These are phyloP conservation scores for Malurus elegans DNA, from an alignment of 2,113 vertebrate genomes.

Conservation along the genomic window DNA sequence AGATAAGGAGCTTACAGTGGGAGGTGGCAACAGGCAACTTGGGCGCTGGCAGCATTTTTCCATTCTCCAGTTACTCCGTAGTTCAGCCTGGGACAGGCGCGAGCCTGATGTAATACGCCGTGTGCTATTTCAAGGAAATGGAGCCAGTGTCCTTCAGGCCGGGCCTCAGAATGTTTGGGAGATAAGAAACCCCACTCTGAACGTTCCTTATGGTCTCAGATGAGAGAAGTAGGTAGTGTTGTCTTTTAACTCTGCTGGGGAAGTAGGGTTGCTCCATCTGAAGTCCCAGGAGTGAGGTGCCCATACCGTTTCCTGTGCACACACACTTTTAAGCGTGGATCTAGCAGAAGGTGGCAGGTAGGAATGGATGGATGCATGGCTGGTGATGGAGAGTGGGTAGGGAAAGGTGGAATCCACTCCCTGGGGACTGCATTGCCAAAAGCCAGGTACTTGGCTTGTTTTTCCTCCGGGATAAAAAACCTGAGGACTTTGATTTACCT, in stretches of 20 bases:
- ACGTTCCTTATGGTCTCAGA: background rate
- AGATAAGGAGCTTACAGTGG: slow-evolving; percentile 49
- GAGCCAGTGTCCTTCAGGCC: background rate
- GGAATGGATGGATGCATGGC: background rate
- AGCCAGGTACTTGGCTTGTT: background rate
- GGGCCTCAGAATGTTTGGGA: background rate
- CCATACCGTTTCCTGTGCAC: fast-evolving
- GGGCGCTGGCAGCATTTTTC: slow-evolving; percentile 34
- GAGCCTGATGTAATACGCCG: slow-evolving; percentile 39
- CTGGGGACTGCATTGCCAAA: background rate
- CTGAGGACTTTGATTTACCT: background rate
- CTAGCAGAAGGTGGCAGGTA: background rate
- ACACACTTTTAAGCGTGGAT: background rate
- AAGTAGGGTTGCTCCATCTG: background rate
- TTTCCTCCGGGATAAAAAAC: background rate
- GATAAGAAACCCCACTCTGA: slow-evolving; percentile 24
- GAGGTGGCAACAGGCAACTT: slow-evolving; percentile 48
- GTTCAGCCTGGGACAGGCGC: slow-evolving; percentile 54
- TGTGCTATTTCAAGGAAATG: slow-evolving; percentile 36
- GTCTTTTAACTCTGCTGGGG: background rate
- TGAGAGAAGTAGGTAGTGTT: background rate
- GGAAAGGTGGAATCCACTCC: background rate
- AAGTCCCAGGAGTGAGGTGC: background rate
- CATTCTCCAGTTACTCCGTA: slow-evolving; percentile 42
- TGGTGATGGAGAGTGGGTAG: background rate